Base-by-base conservation (phyloP, 2,888 invertebrate genomes). In the Trichopoda pennipes region DNA sequence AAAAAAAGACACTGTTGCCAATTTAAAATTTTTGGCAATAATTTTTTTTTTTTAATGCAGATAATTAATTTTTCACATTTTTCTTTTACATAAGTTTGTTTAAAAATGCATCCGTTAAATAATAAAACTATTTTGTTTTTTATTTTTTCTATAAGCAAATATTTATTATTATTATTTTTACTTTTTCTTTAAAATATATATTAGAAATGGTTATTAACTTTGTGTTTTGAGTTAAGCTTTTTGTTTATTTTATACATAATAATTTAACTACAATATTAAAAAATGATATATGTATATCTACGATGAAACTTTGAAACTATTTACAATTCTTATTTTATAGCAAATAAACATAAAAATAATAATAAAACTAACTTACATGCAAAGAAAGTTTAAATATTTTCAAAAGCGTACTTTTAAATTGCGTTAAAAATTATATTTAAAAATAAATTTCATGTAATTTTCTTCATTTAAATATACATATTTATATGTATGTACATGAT, bases 171-270 rank as follows among this genome's bases (percentile, higher is more conserved):
- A 17, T 60, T 56, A 47, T 49, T 70, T 51, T 75, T 60, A 66
- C 55, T 23, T 60, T 60, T 61, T 53, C 7, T 44, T 19, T 56
- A 47, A 38, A 35, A 51, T 72, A 35, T 72, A 35, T 73, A 68
- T 68, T 76, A 76, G 79, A 68, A 79, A 79, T 79, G 79, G 76
- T 82, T 82, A 82, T 82, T 82, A 82, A 82, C 82, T 69, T 76
- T 70, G 44, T 66, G n/a, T 17, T 63, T 51, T 81, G 23, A 21
- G 19, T 64, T 60, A 38, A 28, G 49, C 35, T 60, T 53, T 2
- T 42, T 47, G 9, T 17, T 49, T 35, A 44, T 66, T 42, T 49
- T 58, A 58, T 56, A 44, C 12, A 64, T 69, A 35, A 64, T 81
- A 70, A 74, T 75, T 69, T 74, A 77, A 75, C 66, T 75, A 28